Evolutionary conservation across 1,140 invertebrate genomes (phyloP).

Genomic region (Cydia pomonella): DNA sequence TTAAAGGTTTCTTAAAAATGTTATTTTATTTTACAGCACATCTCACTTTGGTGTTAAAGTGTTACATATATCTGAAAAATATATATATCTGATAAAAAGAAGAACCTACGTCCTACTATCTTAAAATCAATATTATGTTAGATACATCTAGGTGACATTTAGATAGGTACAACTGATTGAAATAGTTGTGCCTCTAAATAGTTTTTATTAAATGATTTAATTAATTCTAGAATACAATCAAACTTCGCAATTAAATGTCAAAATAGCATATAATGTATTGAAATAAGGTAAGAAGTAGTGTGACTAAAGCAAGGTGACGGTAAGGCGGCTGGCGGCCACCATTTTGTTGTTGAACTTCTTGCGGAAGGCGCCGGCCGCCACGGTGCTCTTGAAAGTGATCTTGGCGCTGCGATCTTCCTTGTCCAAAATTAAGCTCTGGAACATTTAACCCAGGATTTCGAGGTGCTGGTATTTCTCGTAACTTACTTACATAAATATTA

Average conservation of each 20-base stretch:
- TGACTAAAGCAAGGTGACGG: slow-evolving; percentile 50
- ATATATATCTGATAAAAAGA: no score
- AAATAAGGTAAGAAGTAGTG: not conserved
- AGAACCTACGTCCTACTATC: no score
- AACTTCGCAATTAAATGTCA: slow-evolving; percentile 4
- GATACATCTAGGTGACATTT: not conserved
- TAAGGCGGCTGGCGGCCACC: slow-evolving; percentile 69
- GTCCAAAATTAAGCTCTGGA: slow-evolving; percentile 72
- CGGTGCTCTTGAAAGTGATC: slow-evolving; percentile 62
- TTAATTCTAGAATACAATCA: not conserved
- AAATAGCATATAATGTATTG: not conserved
- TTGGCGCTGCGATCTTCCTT: slow-evolving; percentile 67
- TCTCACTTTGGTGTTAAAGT: no score
- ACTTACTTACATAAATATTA: not conserved
- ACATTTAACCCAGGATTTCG: slow-evolving; percentile 54
- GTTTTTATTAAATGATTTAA: not conserved
- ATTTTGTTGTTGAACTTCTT: slow-evolving; percentile 76
- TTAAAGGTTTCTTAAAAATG: no score
- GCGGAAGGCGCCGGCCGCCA: slow-evolving; percentile 63
- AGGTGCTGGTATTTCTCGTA: not conserved
- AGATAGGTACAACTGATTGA: not conserved
- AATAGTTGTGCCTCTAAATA: not conserved
- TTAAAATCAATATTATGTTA: no score
- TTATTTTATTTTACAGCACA: no score
- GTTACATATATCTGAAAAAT: no score